Conservation (phyloP, 2,888 invertebrate species). For the Saturnia pavonia region DNA sequence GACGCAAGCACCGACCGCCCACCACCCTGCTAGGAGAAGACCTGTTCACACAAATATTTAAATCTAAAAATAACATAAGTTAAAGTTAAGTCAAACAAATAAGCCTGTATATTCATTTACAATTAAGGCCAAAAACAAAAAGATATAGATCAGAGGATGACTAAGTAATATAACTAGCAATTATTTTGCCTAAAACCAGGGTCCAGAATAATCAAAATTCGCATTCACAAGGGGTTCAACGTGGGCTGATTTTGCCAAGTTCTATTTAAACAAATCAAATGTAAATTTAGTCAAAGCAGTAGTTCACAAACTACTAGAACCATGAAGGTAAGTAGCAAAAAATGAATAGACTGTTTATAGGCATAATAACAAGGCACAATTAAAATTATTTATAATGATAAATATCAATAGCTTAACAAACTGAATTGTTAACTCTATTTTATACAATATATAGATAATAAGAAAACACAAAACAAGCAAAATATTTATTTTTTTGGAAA, state of each 20-base stretch:
- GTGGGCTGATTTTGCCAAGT: neutral
- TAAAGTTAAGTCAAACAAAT: neutral
- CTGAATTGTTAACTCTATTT: too few species aligned
- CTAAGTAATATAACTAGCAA: neutral
- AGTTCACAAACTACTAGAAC: neutral
- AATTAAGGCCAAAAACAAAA: neutral
- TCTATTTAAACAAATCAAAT: neutral
- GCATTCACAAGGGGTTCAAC: too few species aligned
- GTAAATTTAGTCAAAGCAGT: too few species aligned
- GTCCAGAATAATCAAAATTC: neutral
- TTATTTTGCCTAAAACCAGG: neutral
- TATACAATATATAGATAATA: too few species aligned
- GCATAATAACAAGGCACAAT: neutral
- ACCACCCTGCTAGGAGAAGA: slow-evolving; percentile 82
- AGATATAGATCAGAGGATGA: neutral
- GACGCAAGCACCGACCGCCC: slow-evolving; percentile 80
- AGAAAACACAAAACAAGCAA: too few species aligned
- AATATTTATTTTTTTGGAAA: too few species aligned
- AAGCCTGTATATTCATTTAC: neutral
- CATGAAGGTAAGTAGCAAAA: neutral
- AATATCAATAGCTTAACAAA: neutral
- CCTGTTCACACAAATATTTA: slow-evolving; percentile 50
- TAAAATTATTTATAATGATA: neutral
- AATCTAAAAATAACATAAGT: slow-evolving; percentile 6
- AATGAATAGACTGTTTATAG: neutral